Evolutionary conservation across 2,797 vertebrate species (phyloP), one percentile per base, ranked within the genome.

Genomic region (Halcyon badia): DNA sequence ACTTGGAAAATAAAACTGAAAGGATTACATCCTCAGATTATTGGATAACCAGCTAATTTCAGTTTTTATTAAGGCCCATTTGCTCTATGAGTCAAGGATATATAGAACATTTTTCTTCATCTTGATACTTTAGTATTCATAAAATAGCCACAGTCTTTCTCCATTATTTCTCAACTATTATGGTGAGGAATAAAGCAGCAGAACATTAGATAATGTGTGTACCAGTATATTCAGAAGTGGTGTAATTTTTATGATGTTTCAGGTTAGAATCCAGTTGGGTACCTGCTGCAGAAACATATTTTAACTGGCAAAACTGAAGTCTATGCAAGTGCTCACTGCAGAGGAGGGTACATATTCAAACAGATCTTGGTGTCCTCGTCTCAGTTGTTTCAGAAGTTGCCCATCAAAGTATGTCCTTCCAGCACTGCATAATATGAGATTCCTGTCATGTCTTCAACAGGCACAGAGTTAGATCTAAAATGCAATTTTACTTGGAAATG

Each of bases 41-140:
- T n/a, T 52, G 84, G 39, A 60, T 75, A 83, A 87, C 48, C 31
- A 64, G n/a, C 52, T 83, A 68, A 89, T 78, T 94, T 92, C 39
- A 37, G 28, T 56, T 92, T 94, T 90, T 89, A 84, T 87, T 78
- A 95, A 54, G 39, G 44, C 18, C 25, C 18, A 42, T 94, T 83
- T 78, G 41, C 68, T 89, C 61, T 70, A 39, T 42, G 52, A 88
- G 65, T 77, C 71, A 61, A 76, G 46, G 37, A 51, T 37, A 66
- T 62, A 52, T 42, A 64, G 46, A 85, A 51, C n/a, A 54, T 72
- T 65, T 92, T 73, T 80, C 85, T 92, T 88, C 24, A 81, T 83
- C 35, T 83, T 6, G 4, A 17, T 73, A 70, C 26, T 89, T 92
- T 51, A 72, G 56, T 76, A 48, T 85, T 85, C 4, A 0, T 83